A percentile compares a stretch with the other conserved stretches of the same genome.
phyloP scores from a whole-genome alignment of 1,140 invertebrate genomes.

The Drosophila cardini region DNA sequence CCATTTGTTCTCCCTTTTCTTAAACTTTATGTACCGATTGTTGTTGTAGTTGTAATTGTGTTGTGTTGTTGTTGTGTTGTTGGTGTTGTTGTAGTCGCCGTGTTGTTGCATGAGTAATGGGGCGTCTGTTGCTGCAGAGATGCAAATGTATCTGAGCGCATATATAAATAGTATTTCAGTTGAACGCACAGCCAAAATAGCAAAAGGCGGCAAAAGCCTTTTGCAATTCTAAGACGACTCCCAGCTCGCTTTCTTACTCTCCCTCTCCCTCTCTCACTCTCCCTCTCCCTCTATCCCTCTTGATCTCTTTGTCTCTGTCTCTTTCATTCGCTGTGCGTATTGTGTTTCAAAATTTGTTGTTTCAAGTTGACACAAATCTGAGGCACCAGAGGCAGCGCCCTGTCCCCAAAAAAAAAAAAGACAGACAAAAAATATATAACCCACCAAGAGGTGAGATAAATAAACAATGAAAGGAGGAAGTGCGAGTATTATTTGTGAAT shows the following conservation, averaged over 20 bases:
- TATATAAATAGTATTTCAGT: slow-evolving; percentile 83
- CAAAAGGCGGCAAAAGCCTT: slow-evolving; percentile 49
- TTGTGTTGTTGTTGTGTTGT: slow-evolving; percentile 37
- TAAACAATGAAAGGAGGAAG: slow-evolving; percentile 38
- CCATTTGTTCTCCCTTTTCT: slow-evolving; percentile 40
- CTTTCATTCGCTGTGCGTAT: slow-evolving; percentile 37
- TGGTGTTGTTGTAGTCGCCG: slow-evolving; percentile 31
- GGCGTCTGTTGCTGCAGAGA: slow-evolving; percentile 44
- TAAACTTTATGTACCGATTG: slow-evolving; percentile 13
- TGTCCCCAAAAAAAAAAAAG: not conserved
- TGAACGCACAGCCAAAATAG: slow-evolving; percentile 79
- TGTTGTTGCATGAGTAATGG: slow-evolving; percentile 74
- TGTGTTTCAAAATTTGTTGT: slow-evolving; percentile 72
- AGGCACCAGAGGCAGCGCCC: slow-evolving; percentile 4
- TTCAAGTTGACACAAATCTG: slow-evolving; percentile 74
- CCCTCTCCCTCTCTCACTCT: too few relatives aligned
- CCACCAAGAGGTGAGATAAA: slow-evolving; percentile 40
- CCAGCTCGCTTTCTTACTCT: not conserved
- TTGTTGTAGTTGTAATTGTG: slow-evolving; percentile 14
- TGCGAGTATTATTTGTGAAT: slow-evolving; percentile 41
- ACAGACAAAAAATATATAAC: too few relatives aligned
- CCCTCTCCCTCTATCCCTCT: too few relatives aligned
- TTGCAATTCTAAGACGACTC: slow-evolving; percentile 6
- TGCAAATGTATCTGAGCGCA: slow-evolving; percentile 79
- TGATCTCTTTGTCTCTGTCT: too few relatives aligned